These are phyloP conservation scores for Bubo scandiacus DNA, from an alignment of 2,113 vertebrate genomes.

Conservation along the genomic window DNA sequence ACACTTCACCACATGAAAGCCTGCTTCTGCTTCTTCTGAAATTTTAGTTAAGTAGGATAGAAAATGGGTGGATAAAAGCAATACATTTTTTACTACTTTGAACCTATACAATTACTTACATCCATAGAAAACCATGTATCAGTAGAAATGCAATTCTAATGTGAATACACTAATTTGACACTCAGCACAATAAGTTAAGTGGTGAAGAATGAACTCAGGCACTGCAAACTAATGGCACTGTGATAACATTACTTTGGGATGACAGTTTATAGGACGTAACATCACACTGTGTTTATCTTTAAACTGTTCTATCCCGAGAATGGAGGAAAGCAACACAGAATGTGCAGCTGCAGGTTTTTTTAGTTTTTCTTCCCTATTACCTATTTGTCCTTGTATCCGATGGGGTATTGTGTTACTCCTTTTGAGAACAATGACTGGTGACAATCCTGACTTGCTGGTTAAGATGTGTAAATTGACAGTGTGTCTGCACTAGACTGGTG, in stretches of 20 bases:
- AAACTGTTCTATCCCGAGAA: background rate
- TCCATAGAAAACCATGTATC: background rate
- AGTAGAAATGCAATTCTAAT: background rate
- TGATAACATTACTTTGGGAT: background rate
- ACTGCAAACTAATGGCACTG: background rate
- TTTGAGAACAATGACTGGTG: background rate
- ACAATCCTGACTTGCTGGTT: constrained; percentile 57
- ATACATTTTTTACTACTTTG: background rate
- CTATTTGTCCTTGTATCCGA: constrained; percentile 1
- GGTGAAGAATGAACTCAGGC: background rate
- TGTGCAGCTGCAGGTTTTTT: background rate
- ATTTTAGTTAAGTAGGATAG: background rate
- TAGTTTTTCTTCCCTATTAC: background rate
- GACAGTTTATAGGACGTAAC: background rate
- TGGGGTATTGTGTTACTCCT: background rate
- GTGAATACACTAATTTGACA: background rate
- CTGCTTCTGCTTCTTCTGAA: background rate
- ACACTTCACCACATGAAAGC: constrained; percentile 30
- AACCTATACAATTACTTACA: background rate
- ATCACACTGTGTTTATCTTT: background rate
- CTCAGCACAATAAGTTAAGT: background rate
- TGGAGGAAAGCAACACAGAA: background rate
- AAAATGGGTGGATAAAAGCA: background rate
- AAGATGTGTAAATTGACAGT: constrained; percentile 47
- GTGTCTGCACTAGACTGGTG: constrained; percentile 22